Evolutionary conservation across 2,797 vertebrate genomes (phyloP), one percentile per base, ranked within the genome.

Genomic region (Antrozous pallidus): DNA sequence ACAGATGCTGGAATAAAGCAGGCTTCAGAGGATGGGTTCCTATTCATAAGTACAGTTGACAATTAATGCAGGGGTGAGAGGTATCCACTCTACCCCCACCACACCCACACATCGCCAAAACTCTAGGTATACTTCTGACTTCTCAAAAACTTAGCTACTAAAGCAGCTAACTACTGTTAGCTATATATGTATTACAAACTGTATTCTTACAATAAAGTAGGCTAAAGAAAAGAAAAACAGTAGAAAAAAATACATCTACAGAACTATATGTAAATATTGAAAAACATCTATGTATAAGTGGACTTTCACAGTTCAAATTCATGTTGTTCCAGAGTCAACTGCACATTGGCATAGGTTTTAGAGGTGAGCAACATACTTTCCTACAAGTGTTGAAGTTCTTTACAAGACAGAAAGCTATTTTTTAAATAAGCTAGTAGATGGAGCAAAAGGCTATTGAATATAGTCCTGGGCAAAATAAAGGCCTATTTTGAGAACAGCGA

Each of bases 391-490:
- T 54, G 67, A 67, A 58, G 20, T n/a, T 79, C n/a, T 91, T 93
- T n/a, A 65, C 18, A 79, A 78, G 33, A 70, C 18, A 82, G 91
- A 94, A 84, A 47, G n/a, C 49, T 70, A 38, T 47, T 87, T 95
- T 84, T 84, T 61, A 94, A 92, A 77, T 75, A 81, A 70, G 84
- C 74, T 92, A 74, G 95, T 92, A 95, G 90, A 56, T 67, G 88
- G 88, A 90, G 47, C 74, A 82, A 79, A 92, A 73, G 22, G 58
- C 73, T 58, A 80, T 16, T 67, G 11, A 82, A 85, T 58, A 77
- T 5, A 80, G 45, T 33, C 45, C 49, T 81, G 40, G 16, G 58
- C 58, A 91, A 80, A 88, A 20, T 13, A 82, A 42, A 61, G n/a
- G 40, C 40, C 26, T 24, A 16, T 65, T 71, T 63, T 78, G 38